A percentile compares a stretch with the other conserved stretches of the same genome.
Evolutionary conservation across 2,797 vertebrate species (phyloP).

Genomic region (Chelon auratus): DNA sequence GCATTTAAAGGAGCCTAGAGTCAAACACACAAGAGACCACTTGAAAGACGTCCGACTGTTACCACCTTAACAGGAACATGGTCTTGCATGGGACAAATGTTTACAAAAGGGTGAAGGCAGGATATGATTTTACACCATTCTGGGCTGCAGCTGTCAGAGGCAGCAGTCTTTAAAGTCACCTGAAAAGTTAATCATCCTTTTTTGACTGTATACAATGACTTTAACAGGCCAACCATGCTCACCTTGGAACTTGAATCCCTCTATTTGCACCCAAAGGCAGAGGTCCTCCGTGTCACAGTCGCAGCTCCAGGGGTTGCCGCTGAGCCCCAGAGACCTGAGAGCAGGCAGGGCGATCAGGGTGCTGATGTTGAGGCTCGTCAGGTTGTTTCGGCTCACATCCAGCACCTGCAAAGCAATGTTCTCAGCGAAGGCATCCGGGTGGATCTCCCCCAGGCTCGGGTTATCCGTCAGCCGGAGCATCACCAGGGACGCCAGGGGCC

Average conservation of each 20-base stretch:
- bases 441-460: conserved; percentile 86
- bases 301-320: conserved; percentile 94
- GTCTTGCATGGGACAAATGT: background rate
- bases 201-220: too few relatives aligned
- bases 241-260: conserved; percentile 92
- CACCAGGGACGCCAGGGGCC: conserved; percentile 89
- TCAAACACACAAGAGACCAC: conserved; percentile 17
- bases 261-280: conserved; percentile 89
- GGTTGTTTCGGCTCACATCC: conserved; percentile 90
- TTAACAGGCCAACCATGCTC: conserved; percentile 62
- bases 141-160: background rate
- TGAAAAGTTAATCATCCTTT: background rate
- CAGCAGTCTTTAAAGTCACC: too few relatives aligned
- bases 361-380: conserved; percentile 88
- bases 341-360: conserved; percentile 85
- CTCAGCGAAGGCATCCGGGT: conserved; percentile 90
- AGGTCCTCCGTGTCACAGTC: conserved; percentile 94
- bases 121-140: background rate
- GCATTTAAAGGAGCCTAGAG: conserved; percentile 5
- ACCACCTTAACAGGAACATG: background rate
- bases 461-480: conserved; percentile 94
- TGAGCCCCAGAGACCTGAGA: conserved; percentile 89
- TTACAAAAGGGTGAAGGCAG: background rate
- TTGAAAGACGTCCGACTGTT: conserved; percentile 4
- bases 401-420: conserved; percentile 91